phyloP scores from a whole-genome alignment of 2,888 invertebrate species.

The Pyrochroa serraticornis region DNA sequence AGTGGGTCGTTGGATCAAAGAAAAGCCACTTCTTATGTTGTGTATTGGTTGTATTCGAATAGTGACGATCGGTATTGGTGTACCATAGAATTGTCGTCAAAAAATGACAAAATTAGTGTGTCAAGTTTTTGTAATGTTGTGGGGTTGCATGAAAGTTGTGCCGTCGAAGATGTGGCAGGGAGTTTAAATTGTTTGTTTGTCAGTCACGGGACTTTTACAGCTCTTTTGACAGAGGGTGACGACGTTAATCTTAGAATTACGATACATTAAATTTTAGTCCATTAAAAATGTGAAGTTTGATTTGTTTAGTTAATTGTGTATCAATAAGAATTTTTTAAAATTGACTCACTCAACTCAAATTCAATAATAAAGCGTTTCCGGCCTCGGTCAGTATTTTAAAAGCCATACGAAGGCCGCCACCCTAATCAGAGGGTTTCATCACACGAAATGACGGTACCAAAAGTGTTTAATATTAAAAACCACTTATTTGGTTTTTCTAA shows the following conservation, averaged over 20 bases:
- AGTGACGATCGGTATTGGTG: conserved; percentile 45
- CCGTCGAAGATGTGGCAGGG: conserved; percentile 41
- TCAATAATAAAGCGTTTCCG: no score
- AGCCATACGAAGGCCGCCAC: no score
- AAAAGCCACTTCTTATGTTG: conserved; percentile 40
- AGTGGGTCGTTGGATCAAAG: conserved; percentile 45
- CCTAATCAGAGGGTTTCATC: no score
- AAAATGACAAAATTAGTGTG: conserved; percentile 43
- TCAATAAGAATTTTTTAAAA: no score
- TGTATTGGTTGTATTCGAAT: conserved; percentile 53
- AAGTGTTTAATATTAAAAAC: no score
- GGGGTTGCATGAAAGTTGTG: conserved; percentile 41
- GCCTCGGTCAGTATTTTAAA: no score
- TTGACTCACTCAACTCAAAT: no score
- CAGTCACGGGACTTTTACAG: conserved; percentile 44
- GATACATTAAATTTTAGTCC: conserved; percentile 42
- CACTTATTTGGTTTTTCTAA: no score
- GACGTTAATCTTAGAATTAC: conserved; percentile 49
- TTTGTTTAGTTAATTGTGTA: no score
- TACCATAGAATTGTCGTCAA: conserved; percentile 51
- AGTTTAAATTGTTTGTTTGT: conserved; percentile 49
- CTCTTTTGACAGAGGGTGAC: conserved; percentile 47
- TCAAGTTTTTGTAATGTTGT: conserved; percentile 49
- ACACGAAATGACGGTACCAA: no score
- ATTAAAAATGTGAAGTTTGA: neutral